Conservation (phyloP, 2,888 invertebrate genomes). For the Torymus auratus region DNA sequence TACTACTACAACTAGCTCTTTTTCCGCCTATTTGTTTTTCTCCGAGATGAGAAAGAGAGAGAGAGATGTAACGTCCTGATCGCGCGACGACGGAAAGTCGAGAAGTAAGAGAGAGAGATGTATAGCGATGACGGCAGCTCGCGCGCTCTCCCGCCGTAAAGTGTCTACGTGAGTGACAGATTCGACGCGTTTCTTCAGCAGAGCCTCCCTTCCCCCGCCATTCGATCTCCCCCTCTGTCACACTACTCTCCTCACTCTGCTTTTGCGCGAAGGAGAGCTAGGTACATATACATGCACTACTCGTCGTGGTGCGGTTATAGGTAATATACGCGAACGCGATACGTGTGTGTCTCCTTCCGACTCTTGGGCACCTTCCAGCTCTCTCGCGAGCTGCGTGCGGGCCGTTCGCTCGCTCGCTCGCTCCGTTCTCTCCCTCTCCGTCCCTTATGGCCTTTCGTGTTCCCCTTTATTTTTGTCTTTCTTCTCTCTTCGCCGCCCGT, state of each 20-base stretch:
- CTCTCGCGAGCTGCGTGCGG: background rate
- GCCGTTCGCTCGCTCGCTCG: background rate
- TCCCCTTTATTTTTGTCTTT: constrained; percentile 51
- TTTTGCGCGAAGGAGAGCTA: too few species aligned
- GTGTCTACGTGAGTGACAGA: constrained; percentile 48
- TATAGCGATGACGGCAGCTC: background rate
- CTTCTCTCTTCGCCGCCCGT: constrained; percentile 9
- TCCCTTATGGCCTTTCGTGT: constrained; percentile 43
- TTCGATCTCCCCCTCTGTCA: too few species aligned
- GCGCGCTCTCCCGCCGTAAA: constrained; percentile 26
- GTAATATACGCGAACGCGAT: background rate
- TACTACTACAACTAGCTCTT: background rate
- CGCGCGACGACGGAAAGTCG: too few species aligned
- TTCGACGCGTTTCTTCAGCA: constrained; percentile 42
- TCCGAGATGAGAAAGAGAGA: too few species aligned
- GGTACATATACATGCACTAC: too few species aligned
- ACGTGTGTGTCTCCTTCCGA: constrained; percentile 19
- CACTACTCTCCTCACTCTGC: too few species aligned
- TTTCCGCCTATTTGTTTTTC: too few species aligned
- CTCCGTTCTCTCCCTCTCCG: constrained; percentile 27
- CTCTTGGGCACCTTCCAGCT: constrained; percentile 46
- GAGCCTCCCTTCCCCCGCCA: too few species aligned
- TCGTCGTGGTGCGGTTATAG: too few species aligned
- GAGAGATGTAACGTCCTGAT: too few species aligned
- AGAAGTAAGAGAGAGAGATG: too few species aligned